Evolutionary conservation across 64 coral and sea anemone genomes (phyloP).

Genomic region (Acropora yongei): DNA sequence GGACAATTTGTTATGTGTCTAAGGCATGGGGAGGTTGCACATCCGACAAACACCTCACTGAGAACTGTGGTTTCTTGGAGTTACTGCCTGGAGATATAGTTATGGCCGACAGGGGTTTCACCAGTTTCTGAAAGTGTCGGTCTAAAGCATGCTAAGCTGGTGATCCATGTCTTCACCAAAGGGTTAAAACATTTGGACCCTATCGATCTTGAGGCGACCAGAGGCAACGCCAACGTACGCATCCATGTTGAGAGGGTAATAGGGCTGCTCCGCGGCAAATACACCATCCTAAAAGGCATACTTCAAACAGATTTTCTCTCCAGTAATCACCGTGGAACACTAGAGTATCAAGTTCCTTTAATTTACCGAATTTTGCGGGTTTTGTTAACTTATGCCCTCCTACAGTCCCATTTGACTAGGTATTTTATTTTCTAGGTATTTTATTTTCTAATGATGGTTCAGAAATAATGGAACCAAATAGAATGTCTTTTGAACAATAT

Average conservation of each 20-base stretch:
- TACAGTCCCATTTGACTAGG: conserved; percentile 41
- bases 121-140: conserved; percentile 16
- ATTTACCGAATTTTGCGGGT: conserved; percentile 19
- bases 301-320: neutral
- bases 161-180: conserved; percentile 36
- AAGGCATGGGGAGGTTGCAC: neutral
- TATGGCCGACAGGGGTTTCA: too few species aligned
- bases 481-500: conserved; percentile 10
- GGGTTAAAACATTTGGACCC: conserved; percentile 4
- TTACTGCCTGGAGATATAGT: too few species aligned
- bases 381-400: conserved; percentile 44
- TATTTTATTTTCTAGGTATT: neutral
- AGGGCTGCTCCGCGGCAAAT: conserved; percentile 25
- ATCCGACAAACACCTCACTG: too few species aligned
- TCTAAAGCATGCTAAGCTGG: too few species aligned
- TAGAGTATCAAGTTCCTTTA: conserved; percentile 4
- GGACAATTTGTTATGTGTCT: neutral
- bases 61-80: too few species aligned
- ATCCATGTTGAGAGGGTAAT: conserved; percentile 32
- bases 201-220: neutral
- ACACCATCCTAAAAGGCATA: conserved; percentile 28
- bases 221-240: conserved; percentile 9
- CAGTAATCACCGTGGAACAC: conserved; percentile 11
- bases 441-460: conserved; percentile 20
- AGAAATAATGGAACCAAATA: conserved; percentile 16